Evolutionary conservation across 2,888 invertebrate genomes (phyloP).

Genomic region (Rhorus exstirpatorius): DNA sequence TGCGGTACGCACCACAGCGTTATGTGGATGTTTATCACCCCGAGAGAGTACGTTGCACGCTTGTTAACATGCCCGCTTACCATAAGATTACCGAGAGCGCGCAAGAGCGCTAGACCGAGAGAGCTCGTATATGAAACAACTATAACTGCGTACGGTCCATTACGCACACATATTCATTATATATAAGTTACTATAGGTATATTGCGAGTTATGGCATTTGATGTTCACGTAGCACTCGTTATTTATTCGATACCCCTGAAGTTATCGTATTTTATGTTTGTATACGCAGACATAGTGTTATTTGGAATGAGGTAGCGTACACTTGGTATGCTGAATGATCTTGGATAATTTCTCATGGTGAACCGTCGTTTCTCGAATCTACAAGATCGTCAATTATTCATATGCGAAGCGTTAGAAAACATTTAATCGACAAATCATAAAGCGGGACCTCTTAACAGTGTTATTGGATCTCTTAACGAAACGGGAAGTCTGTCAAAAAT

Average conservation of each 20-base stretch:
- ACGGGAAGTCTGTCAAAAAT: no score
- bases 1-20: slow-evolving; percentile 44
- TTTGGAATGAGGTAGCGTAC: background rate
- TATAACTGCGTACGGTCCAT: slow-evolving; percentile 1
- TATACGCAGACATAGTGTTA: background rate
- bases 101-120: slow-evolving; percentile 58
- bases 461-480: no score
- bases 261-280: slow-evolving; percentile 24
- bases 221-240: slow-evolving; percentile 45
- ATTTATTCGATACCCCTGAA: slow-evolving; percentile 39
- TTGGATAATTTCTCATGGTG: background rate
- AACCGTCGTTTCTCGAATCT: slow-evolving; percentile 36
- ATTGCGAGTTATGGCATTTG: slow-evolving; percentile 55
- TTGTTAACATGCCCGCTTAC: slow-evolving; percentile 77
- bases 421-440: no score
- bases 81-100: slow-evolving; percentile 75
- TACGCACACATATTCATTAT: slow-evolving; percentile 9
- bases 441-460: no score
- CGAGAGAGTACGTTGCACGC: slow-evolving; percentile 64
- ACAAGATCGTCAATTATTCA: no score
- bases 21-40: slow-evolving; percentile 75
- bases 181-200: slow-evolving; percentile 51
- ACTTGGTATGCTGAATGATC: slow-evolving; percentile 5
- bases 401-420: no score
- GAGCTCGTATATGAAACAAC: slow-evolving; percentile 37